A percentile compares a stretch with the other conserved stretches of the same genome.
These are phyloP conservation scores for Aythya baeri DNA, from an alignment of 2,113 vertebrate genomes.

Conservation along the genomic window DNA sequence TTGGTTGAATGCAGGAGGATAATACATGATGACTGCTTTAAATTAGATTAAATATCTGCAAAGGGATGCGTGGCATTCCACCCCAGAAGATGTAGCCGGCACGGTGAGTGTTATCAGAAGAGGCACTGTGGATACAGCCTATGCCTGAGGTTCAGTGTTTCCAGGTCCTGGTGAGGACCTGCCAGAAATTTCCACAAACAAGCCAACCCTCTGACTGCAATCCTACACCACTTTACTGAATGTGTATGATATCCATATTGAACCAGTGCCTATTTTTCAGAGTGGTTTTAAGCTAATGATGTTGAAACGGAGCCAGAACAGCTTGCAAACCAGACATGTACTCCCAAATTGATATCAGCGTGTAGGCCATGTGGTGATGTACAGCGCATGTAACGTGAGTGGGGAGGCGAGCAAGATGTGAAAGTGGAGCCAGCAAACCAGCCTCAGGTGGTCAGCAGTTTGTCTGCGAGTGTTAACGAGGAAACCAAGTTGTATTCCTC, in stretches of 20 bases:
- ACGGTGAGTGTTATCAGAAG: neutral
- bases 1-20: neutral
- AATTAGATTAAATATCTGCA: neutral
- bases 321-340: neutral
- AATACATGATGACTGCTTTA: neutral
- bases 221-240: neutral
- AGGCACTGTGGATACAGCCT: accelerated
- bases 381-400: neutral
- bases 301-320: neutral
- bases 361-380: neutral
- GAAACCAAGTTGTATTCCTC: neutral
- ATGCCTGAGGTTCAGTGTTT: neutral
- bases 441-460: slow-evolving; percentile 6
- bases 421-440: slow-evolving; percentile 13
- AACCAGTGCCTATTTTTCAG: neutral
- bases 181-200: neutral
- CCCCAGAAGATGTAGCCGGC: neutral
- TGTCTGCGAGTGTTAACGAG: neutral
- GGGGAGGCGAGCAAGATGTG: neutral
- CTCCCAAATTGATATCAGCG: neutral
- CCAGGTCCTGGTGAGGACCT: neutral
- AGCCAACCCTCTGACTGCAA: neutral
- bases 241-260: neutral
- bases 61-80: neutral
- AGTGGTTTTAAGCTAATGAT: slow-evolving; percentile 39